Evolutionary conservation across 1,140 invertebrate genomes (phyloP).

Genomic region (Drosophila insularis): DNA sequence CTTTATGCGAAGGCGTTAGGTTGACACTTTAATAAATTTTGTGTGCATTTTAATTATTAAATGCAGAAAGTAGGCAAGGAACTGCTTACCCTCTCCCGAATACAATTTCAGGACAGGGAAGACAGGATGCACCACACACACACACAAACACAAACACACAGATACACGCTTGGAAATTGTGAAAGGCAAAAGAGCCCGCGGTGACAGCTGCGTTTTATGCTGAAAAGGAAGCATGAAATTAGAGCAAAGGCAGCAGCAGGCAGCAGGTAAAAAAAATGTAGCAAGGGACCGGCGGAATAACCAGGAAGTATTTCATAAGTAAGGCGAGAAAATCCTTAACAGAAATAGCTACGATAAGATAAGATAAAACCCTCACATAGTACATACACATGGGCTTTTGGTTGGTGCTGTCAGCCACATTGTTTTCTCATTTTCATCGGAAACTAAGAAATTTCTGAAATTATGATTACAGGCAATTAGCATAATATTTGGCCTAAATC

Average conservation of each 20-base stretch:
- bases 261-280: constrained; percentile 2
- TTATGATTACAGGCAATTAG: constrained; percentile 55
- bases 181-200: constrained; percentile 2
- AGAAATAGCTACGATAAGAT: background rate
- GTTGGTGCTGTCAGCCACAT: constrained; percentile 27
- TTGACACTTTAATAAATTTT: constrained; percentile 81
- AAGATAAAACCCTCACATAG: background rate
- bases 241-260: constrained; percentile 8
- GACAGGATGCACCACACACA: constrained; percentile 16
- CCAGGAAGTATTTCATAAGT: constrained; percentile 64
- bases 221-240: constrained; percentile 11
- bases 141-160: background rate
- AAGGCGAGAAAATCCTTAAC: constrained; percentile 10
- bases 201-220: constrained; percentile 7
- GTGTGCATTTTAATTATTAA: constrained; percentile 81
- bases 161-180: background rate
- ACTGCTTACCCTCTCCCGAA: constrained; percentile 5
- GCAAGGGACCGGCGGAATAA: background rate
- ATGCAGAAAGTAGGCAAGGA: constrained; percentile 46
- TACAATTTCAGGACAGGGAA: constrained; percentile 19
- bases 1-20: constrained; percentile 33
- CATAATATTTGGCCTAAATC: constrained; percentile 47
- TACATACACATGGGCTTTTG: too few species aligned
- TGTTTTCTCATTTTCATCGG: constrained; percentile 72
- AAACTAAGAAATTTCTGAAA: constrained; percentile 26